Conservation (phyloP, 2,113 vertebrate species). For the Carassius auratus region DNA sequence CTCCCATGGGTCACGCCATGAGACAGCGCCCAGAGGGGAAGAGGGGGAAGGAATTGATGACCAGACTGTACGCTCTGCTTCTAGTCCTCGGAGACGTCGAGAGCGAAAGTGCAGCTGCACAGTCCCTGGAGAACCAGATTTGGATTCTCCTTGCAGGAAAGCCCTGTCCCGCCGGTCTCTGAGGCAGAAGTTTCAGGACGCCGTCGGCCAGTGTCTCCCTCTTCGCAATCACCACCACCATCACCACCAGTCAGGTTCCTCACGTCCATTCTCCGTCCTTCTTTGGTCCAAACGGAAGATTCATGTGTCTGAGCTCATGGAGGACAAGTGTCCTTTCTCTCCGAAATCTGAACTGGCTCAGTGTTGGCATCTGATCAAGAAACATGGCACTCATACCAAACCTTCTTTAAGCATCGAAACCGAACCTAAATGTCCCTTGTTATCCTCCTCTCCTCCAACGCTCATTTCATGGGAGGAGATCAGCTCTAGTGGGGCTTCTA, state of each 20-base stretch:
- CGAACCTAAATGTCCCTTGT: constrained; percentile 67
- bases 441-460: constrained; percentile 68
- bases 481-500: constrained; percentile 64
- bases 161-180: constrained; percentile 85
- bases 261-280: constrained; percentile 72
- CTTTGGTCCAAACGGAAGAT: constrained; percentile 93
- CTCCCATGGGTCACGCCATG: constrained; percentile 81
- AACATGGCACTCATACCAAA: constrained; percentile 75
- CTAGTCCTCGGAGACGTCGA: constrained; percentile 75
- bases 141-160: constrained; percentile 83
- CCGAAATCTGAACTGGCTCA: constrained; percentile 90
- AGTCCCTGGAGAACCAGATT: constrained; percentile 77
- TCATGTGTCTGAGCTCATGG: constrained; percentile 93
- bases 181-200: constrained; percentile 94
- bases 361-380: constrained; percentile 94
- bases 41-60: constrained; percentile 71
- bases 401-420: constrained; percentile 73
- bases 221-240: constrained; percentile 84
- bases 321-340: constrained; percentile 94
- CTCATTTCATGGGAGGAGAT: constrained; percentile 76
- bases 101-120: constrained; percentile 90
- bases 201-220: constrained; percentile 93
- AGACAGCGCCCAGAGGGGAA: constrained; percentile 62
- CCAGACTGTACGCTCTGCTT: constrained; percentile 70
- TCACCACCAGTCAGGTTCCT: constrained; percentile 70